Evolutionary conservation across 2,113 vertebrate genomes (phyloP).

Genomic region (Dolichallabes microphthalmus): DNA sequence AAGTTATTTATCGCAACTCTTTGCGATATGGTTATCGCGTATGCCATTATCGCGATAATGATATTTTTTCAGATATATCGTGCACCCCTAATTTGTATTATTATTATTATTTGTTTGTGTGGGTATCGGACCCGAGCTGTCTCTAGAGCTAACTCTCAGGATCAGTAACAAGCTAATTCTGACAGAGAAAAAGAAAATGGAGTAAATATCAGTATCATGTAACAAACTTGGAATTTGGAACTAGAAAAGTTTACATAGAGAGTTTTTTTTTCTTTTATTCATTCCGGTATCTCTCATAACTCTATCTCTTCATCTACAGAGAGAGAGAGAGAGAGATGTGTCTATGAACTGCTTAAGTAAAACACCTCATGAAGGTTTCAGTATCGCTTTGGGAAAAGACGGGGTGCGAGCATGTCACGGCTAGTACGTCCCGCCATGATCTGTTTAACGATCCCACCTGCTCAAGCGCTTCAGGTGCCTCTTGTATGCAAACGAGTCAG

Average conservation of each 20-base stretch:
- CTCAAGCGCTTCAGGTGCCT: neutral
- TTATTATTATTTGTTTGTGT: neutral
- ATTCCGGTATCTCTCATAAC: neutral
- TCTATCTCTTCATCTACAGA: neutral
- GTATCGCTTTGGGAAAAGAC: neutral
- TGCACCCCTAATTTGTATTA: too few species aligned
- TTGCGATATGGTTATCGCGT: too few species aligned
- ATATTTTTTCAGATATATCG: too few species aligned
- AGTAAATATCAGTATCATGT: neutral
- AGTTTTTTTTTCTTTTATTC: neutral
- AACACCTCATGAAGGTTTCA: neutral
- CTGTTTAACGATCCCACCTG: neutral
- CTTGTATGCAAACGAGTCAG: neutral
- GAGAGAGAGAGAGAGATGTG: neutral
- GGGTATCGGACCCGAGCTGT: neutral
- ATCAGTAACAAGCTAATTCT: neutral
- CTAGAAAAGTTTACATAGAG: neutral
- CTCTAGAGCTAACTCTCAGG: neutral
- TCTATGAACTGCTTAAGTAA: neutral
- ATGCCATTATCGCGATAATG: too few species aligned
- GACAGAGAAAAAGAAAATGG: neutral
- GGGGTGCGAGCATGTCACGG: neutral
- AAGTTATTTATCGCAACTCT: too few species aligned
- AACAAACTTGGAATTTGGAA: neutral
- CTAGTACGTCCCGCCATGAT: neutral